These are phyloP conservation scores for Garra rufa DNA, from an alignment of 2,113 vertebrate species.

Conservation along the genomic window DNA sequence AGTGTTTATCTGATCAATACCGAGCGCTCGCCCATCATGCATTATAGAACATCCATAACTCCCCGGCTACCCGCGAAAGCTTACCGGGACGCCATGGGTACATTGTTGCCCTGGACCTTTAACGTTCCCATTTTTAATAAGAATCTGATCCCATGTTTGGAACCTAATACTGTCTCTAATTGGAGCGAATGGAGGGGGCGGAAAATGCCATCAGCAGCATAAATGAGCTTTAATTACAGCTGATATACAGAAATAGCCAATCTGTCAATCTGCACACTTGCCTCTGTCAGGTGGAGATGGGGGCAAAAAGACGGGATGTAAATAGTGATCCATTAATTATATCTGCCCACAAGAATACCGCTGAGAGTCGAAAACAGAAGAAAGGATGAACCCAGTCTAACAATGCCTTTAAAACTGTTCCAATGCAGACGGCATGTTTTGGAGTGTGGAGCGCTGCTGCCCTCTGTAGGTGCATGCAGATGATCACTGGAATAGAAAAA, in stretches of 20 bases:
- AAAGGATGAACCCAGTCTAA: not conserved
- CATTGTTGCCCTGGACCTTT: slow-evolving; percentile 46
- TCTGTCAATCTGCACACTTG: slow-evolving; percentile 62
- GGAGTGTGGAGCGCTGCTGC: slow-evolving; percentile 49
- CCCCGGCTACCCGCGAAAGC: slow-evolving; percentile 5
- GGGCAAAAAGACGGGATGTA: slow-evolving; percentile 48
- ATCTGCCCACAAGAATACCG: slow-evolving; percentile 53
- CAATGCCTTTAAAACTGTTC: slow-evolving; percentile 25
- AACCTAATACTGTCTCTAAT: slow-evolving; percentile 60
- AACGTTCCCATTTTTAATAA: slow-evolving; percentile 49
- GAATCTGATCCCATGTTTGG: slow-evolving; percentile 54
- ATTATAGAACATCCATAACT: slow-evolving; percentile 59
- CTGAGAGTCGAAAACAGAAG: slow-evolving; percentile 37
- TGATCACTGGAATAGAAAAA: not conserved
- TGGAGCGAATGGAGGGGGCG: slow-evolving; percentile 55
- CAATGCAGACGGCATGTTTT: not conserved
- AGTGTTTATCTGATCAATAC: slow-evolving; percentile 58
- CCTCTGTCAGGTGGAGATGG: slow-evolving; percentile 48
- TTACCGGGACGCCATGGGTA: slow-evolving; percentile 25
- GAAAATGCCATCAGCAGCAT: slow-evolving; percentile 61
- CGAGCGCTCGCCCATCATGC: slow-evolving; percentile 17
- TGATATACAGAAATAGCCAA: slow-evolving; percentile 62
- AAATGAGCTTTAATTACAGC: slow-evolving; percentile 66
- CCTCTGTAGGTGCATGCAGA: slow-evolving; percentile 53
- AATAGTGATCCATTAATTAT: slow-evolving; percentile 64